A percentile compares a stretch with the other conserved stretches of the same genome.
Evolutionary conservation across 1,140 invertebrate species (phyloP).

Genomic region (Coelopa frigida): DNA sequence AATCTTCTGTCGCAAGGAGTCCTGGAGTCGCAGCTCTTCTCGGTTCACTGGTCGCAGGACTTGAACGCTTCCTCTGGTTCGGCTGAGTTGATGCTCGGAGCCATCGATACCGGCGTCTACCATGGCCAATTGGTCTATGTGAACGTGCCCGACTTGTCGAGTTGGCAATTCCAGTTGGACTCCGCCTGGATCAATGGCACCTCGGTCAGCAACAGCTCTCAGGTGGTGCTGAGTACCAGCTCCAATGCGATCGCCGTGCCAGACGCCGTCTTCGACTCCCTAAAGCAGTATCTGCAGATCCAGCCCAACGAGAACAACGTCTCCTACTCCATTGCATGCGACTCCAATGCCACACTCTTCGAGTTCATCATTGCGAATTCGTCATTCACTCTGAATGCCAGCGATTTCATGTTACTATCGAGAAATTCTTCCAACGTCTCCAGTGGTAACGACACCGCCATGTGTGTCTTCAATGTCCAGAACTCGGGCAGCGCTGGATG

Average conservation of each 20-base stretch:
- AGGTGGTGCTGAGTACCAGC: constrained; percentile 71
- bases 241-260: constrained; percentile 68
- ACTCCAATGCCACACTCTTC: too few species aligned
- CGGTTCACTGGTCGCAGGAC: constrained; percentile 77
- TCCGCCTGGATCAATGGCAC: constrained; percentile 18
- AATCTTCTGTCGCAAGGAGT: constrained; percentile 83
- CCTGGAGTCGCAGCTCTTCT: constrained; percentile 75
- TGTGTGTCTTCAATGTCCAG: too few species aligned
- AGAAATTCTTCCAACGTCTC: too few species aligned
- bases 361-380: too few species aligned
- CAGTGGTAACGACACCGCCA: too few species aligned
- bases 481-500: too few species aligned
- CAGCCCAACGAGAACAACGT: neutral
- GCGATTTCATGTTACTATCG: too few species aligned
- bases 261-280: neutral
- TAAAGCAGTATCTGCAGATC: too few species aligned
- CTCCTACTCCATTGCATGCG: too few species aligned
- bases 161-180: constrained; percentile 42
- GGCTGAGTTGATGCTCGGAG: constrained; percentile 37
- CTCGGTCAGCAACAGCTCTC: constrained; percentile 47
- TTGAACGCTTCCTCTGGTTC: constrained; percentile 44
- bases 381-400: too few species aligned
- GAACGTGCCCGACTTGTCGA: constrained; percentile 30
- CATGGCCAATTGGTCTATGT: constrained; percentile 29
- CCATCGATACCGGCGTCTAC: constrained; percentile 28